These are phyloP conservation scores for Troides helena DNA, from an alignment of 2,888 invertebrate genomes.

Conservation along the genomic window DNA sequence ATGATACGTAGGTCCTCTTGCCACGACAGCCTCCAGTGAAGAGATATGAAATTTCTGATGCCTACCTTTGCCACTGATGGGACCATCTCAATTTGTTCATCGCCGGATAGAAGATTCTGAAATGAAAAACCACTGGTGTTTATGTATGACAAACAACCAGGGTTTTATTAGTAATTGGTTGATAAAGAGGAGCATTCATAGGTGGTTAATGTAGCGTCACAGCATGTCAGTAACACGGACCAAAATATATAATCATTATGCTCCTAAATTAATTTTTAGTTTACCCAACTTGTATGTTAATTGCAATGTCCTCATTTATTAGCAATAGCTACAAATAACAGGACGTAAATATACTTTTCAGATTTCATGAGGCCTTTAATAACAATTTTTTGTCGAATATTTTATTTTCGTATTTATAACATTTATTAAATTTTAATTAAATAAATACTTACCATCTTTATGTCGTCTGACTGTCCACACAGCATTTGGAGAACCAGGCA, in stretches of 20 bases:
- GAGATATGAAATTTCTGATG: slow-evolving; percentile 52
- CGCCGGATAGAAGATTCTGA: slow-evolving; percentile 82
- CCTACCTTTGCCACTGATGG: slow-evolving; percentile 70
- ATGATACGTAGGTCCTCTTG: slow-evolving; percentile 43
- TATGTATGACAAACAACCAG: slow-evolving; percentile 85
- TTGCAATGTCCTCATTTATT: background rate
- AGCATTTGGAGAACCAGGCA: slow-evolving; percentile 99
- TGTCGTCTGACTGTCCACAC: slow-evolving; percentile 99
- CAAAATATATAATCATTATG: slow-evolving; percentile 74
- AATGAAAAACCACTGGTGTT: slow-evolving; percentile 95
- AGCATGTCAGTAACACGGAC: slow-evolving; percentile 78
- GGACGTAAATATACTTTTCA: background rate
- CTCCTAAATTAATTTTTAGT: slow-evolving; percentile 43
- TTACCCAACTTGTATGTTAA: background rate
- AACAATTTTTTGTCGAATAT: too few species aligned
- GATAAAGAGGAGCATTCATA: slow-evolving; percentile 76
- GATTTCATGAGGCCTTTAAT: too few species aligned
- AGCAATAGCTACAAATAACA: background rate
- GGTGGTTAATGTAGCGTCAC: slow-evolving; percentile 75
- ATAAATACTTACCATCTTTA: slow-evolving; percentile 91
- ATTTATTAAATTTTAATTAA: background rate
- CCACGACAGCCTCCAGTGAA: slow-evolving; percentile 54
- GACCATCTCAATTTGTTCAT: slow-evolving; percentile 68
- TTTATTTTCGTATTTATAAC: too few species aligned
- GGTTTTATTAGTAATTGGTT: slow-evolving; percentile 80